Evolutionary conservation across 2,113 vertebrate species (phyloP).

Genomic region (Egretta garzetta): DNA sequence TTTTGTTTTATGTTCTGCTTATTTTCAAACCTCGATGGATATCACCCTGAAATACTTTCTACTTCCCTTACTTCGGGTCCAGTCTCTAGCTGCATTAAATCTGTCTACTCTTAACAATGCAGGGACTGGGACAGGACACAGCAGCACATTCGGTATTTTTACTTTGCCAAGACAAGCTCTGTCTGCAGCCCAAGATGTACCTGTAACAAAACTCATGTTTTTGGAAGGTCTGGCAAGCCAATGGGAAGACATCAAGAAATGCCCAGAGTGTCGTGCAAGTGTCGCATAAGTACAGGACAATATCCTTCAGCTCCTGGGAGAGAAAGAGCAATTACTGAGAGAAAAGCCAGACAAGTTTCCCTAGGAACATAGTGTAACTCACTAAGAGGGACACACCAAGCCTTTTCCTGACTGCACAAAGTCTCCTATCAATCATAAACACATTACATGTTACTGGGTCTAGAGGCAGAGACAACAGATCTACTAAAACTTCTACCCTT

Average conservation of each 20-base stretch:
- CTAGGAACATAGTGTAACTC: neutral
- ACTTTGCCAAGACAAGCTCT: neutral
- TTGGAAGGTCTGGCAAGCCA: slow-evolving; percentile 88
- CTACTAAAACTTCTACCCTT: neutral
- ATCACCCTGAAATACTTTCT: neutral
- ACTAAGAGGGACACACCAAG: neutral
- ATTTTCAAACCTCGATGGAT: neutral
- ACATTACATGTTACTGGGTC: rapidly evolving
- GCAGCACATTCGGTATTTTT: neutral
- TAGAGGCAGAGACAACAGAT: neutral
- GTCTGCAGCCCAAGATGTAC: slow-evolving; percentile 60
- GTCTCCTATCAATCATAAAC: neutral
- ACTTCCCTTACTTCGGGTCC: neutral
- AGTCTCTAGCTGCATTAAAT: neutral
- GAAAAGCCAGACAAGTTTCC: neutral
- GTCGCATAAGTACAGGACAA: slow-evolving; percentile 91
- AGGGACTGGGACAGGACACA: neutral
- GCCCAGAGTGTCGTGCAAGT: slow-evolving; percentile 90
- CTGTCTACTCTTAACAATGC: neutral
- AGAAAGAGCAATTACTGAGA: slow-evolving; percentile 6
- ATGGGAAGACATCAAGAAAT: slow-evolving; percentile 92
- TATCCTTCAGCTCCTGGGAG: slow-evolving; percentile 87
- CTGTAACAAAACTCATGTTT: slow-evolving; percentile 89
- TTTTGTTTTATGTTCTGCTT: no score
- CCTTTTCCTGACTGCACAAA: neutral